phyloP scores from a whole-genome alignment of 1,140 invertebrate species.

The Zaprionus inermis region DNA sequence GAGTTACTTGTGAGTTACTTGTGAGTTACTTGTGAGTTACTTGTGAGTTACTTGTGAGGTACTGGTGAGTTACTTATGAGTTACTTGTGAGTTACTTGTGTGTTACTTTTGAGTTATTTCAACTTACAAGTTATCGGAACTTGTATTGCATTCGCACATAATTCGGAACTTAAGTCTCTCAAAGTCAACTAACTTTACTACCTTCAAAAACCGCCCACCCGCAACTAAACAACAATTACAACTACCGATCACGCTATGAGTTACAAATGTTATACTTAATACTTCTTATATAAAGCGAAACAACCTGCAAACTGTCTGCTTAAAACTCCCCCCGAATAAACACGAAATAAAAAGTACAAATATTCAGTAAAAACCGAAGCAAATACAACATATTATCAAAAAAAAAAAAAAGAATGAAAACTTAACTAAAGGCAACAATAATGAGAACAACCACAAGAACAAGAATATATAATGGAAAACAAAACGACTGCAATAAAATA shows the following conservation, averaged over 20 bases:
- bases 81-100: too few species aligned
- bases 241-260: constrained; percentile 15
- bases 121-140: neutral
- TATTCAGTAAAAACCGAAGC: constrained; percentile 63
- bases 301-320: constrained; percentile 62
- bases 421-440: constrained; percentile 18
- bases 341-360: constrained; percentile 83
- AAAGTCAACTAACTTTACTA: neutral
- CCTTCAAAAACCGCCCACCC: constrained; percentile 21
- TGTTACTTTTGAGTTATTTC: neutral
- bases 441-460: constrained; percentile 25
- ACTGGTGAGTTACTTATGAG: too few species aligned
- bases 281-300: constrained; percentile 10
- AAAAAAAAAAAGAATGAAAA: neutral
- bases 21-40: too few species aligned
- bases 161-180: neutral
- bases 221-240: constrained; percentile 13
- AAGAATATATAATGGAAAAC: constrained; percentile 29
- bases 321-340: constrained; percentile 73
- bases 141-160: neutral
- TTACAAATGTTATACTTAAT: constrained; percentile 2
- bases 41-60: too few species aligned
- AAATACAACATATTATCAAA: constrained; percentile 34
- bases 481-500: constrained; percentile 68
- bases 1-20: too few species aligned